Evolutionary conservation across 2,113 vertebrate species (phyloP).

Genomic region (Isurus oxyrinchus): DNA sequence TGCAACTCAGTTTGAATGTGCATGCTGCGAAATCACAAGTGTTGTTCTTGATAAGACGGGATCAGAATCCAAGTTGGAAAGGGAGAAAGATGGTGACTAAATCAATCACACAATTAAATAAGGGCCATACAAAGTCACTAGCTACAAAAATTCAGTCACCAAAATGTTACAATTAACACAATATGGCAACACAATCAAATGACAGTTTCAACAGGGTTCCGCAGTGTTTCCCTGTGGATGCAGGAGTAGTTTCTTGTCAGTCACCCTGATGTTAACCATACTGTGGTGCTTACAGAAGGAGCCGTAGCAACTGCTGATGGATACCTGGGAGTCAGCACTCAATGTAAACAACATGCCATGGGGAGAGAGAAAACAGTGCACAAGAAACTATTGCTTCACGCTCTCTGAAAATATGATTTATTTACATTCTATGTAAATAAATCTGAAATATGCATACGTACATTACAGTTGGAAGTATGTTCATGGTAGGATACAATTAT

Average conservation of each 20-base stretch:
- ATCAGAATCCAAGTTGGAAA: neutral
- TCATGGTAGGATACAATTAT: neutral
- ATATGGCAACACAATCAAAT: neutral
- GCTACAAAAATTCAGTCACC: neutral
- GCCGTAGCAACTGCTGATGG: neutral
- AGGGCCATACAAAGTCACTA: neutral
- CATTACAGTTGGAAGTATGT: neutral
- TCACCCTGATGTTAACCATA: neutral
- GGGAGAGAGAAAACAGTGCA: neutral
- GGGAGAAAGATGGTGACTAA: neutral
- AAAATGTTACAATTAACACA: neutral
- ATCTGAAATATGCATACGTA: neutral
- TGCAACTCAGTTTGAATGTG: neutral
- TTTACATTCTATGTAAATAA: neutral
- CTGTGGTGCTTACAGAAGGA: neutral
- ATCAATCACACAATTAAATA: neutral
- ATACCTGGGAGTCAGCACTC: neutral
- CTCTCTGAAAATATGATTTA: neutral
- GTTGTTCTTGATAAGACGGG: neutral
- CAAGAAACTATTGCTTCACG: neutral
- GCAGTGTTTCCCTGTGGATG: neutral
- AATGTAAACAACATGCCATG: neutral
- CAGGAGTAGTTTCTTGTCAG: neutral
- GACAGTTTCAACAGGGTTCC: neutral
- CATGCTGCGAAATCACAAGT: neutral